Conservation (phyloP, 2,888 invertebrate genomes). For the Dorcus hopei region DNA sequence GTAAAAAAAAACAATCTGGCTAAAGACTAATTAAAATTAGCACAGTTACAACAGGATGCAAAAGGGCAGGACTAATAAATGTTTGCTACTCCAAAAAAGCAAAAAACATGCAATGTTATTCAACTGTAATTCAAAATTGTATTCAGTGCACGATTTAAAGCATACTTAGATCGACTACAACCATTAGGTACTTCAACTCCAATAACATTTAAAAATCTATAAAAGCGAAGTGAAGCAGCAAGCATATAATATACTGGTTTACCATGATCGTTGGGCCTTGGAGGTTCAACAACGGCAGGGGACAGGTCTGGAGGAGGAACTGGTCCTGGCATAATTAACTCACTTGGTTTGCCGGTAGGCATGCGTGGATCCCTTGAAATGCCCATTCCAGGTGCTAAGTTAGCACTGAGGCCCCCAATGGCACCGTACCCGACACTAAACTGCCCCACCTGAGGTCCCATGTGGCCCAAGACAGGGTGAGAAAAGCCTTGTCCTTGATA, state of each 20-base stretch:
- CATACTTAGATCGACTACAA: too few species aligned
- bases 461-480: conserved; percentile 66
- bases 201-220: neutral
- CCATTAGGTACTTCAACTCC: too few species aligned
- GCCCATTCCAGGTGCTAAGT: conserved; percentile 52
- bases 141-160: too few species aligned
- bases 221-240: conserved; percentile 17
- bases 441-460: conserved; percentile 53
- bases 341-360: conserved; percentile 60
- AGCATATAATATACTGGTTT: conserved; percentile 38
- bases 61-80: too few species aligned
- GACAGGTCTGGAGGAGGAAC: conserved; percentile 44
- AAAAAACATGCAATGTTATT: too few species aligned
- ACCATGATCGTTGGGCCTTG: conserved; percentile 48
- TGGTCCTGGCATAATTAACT: conserved; percentile 51
- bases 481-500: conserved; percentile 66
- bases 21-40: too few species aligned
- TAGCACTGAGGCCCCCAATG: conserved; percentile 42
- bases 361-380: conserved; percentile 52
- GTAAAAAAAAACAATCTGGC: too few species aligned
- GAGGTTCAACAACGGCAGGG: conserved; percentile 49
- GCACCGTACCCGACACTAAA: conserved; percentile 53
- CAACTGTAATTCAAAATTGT: too few species aligned
- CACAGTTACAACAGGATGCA: too few species aligned
- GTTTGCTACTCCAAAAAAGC: too few species aligned